phyloP scores from a whole-genome alignment of 2,797 vertebrate genomes.

The Rachycentron canadum region DNA sequence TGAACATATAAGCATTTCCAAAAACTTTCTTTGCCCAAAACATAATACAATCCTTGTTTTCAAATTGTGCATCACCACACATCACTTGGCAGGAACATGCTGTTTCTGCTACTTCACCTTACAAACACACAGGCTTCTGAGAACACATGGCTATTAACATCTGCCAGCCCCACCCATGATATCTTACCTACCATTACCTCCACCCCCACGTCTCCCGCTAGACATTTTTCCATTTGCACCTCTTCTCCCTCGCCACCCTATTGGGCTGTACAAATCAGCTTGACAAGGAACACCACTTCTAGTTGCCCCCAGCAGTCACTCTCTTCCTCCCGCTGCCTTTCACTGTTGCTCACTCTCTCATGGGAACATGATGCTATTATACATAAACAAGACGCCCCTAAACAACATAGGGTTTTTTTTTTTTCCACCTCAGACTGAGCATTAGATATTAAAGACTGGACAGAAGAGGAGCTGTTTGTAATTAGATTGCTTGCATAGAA shows the following conservation, averaged over 20 bases:
- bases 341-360: constrained; percentile 23
- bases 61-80: constrained; percentile 39
- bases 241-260: constrained; percentile 56
- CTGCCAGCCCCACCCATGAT: constrained; percentile 53
- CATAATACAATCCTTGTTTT: constrained; percentile 8
- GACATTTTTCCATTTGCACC: constrained; percentile 87
- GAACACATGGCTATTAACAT: constrained; percentile 57
- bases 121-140: constrained; percentile 31
- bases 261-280: constrained; percentile 67
- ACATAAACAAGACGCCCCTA: constrained; percentile 63
- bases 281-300: constrained; percentile 79
- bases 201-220: constrained; percentile 68
- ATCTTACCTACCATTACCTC: constrained; percentile 60
- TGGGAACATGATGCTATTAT: constrained; percentile 64
- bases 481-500: constrained; percentile 40
- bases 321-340: constrained; percentile 16
- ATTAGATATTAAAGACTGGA: constrained; percentile 39
- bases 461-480: constrained; percentile 47
- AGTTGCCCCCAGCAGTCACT: constrained; percentile 42
- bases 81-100: constrained; percentile 39
- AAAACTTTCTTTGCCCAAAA: constrained; percentile 27
- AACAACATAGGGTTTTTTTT: constrained; percentile 31
- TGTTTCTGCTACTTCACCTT: constrained; percentile 28
- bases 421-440: constrained; percentile 25
- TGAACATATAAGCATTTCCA: constrained; percentile 11